Percentiles rank a stretch among this genome's conserved stretches.
Conservation (phyloP, 2,888 invertebrate species). For the Lutraria lutraria region DNA sequence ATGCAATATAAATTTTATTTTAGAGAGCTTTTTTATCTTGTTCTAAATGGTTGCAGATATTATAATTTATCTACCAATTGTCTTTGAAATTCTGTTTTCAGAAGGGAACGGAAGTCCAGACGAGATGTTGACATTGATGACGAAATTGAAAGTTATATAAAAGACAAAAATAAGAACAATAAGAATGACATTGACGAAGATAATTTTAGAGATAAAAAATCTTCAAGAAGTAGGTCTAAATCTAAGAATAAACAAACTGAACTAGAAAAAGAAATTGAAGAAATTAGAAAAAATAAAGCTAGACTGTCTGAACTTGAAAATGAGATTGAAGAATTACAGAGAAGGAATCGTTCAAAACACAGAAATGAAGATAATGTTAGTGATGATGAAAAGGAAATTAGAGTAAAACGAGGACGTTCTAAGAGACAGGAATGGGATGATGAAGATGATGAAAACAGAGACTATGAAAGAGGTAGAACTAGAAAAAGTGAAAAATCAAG, state of each 20-base stretch:
- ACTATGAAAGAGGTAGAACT: constrained; percentile 47
- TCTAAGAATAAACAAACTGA: constrained; percentile 55
- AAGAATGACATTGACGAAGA: constrained; percentile 41
- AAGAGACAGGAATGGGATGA: constrained; percentile 50
- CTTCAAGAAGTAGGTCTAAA: constrained; percentile 23
- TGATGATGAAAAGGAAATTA: constrained; percentile 47
- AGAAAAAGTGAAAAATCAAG: constrained; percentile 41
- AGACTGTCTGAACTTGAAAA: constrained; percentile 60
- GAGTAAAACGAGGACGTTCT: constrained; percentile 44
- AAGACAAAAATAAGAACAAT: constrained; percentile 34
- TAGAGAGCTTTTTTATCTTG: no score
- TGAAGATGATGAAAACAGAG: constrained; percentile 49
- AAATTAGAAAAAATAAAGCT: constrained; percentile 13
- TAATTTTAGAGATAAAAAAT: constrained; percentile 34
- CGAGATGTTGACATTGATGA: constrained; percentile 62
- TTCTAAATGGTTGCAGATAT: no score
- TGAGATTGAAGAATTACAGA: constrained; percentile 46
- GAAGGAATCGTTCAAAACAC: constrained; percentile 49
- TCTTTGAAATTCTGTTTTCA: constrained; percentile 23
- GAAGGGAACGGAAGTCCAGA: constrained; percentile 53
- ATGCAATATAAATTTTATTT: no score
- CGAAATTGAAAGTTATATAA: constrained; percentile 1
- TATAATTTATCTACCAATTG: not conserved
- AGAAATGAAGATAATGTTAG: constrained; percentile 46
- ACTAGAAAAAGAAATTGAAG: constrained; percentile 52